A percentile compares a stretch with the other conserved stretches of the same genome.
Conservation (phyloP, 2,888 invertebrate species). For the Lypha dubia region DNA sequence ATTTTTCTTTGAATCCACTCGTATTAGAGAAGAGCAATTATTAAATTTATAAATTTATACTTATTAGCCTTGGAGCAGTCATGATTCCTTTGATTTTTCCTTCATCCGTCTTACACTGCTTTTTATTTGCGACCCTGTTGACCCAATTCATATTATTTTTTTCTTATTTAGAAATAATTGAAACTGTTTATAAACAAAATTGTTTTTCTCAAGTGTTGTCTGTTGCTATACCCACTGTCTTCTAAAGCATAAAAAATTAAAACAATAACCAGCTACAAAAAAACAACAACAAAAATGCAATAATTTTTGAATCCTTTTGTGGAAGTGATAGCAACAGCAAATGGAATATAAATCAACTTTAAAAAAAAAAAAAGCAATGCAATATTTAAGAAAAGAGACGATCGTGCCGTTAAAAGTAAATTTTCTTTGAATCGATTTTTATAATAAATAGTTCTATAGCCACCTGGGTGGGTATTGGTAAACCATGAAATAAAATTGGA, state of each 20-base stretch:
- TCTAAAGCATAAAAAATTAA: no score
- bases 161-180: conserved; percentile 24
- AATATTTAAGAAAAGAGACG: neutral
- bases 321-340: conserved; percentile 6
- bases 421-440: no score
- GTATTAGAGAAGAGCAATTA: neutral
- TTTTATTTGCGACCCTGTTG: conserved; percentile 3
- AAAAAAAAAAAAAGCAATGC: conserved; percentile 7
- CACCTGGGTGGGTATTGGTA: no score
- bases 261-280: conserved; percentile 10
- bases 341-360: conserved; percentile 37
- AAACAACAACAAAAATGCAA: conserved; percentile 32
- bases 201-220: conserved; percentile 18
- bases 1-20: neutral
- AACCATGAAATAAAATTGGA: no score
- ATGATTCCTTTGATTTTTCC: neutral
- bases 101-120: neutral
- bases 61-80: conserved; percentile 15
- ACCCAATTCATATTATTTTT: conserved; percentile 32
- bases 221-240: conserved; percentile 40
- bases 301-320: conserved; percentile 21
- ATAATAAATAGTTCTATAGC: no score
- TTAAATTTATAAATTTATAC: neutral
- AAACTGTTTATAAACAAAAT: conserved; percentile 26
- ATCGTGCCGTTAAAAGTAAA: no score